phyloP scores from a whole-genome alignment of 2,888 invertebrate species.

The Morpho achilles region DNA sequence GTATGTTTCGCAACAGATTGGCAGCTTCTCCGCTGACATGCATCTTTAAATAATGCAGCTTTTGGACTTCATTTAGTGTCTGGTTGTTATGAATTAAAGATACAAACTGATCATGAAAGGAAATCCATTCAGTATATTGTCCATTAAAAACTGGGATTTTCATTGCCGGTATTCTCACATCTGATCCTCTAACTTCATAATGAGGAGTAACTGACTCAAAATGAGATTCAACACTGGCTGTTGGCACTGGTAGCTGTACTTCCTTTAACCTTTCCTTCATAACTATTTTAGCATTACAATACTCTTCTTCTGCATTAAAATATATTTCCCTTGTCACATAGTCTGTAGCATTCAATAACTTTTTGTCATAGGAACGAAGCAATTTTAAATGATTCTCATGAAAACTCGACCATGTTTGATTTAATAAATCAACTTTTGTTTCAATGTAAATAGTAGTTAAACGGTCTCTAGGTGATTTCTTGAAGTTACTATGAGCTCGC shows the following conservation, averaged over 20 bases:
- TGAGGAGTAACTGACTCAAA: neutral
- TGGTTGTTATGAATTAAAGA: neutral
- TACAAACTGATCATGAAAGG: neutral
- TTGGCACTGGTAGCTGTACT: neutral
- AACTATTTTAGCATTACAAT: neutral
- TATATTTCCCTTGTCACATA: neutral
- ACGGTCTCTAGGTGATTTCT: neutral
- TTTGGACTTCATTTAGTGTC: slow-evolving; percentile 41
- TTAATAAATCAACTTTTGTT: neutral
- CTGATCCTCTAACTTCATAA: neutral
- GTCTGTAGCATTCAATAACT: neutral
- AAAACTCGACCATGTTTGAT: neutral
- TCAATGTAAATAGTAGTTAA: neutral
- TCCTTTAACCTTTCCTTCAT: neutral
- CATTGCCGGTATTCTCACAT: neutral
- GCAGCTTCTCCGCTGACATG: too few species aligned
- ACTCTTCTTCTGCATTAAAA: neutral
- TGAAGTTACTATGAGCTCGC: neutral
- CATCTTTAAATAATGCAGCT: too few species aligned
- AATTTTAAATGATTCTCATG: neutral
- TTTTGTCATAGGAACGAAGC: neutral
- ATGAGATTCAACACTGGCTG: neutral
- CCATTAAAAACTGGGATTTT: neutral
- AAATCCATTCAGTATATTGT: neutral
- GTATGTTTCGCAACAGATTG: too few species aligned